Evolutionary conservation across 2,888 invertebrate species (phyloP).

Genomic region (Gastrophysa polygoni): DNA sequence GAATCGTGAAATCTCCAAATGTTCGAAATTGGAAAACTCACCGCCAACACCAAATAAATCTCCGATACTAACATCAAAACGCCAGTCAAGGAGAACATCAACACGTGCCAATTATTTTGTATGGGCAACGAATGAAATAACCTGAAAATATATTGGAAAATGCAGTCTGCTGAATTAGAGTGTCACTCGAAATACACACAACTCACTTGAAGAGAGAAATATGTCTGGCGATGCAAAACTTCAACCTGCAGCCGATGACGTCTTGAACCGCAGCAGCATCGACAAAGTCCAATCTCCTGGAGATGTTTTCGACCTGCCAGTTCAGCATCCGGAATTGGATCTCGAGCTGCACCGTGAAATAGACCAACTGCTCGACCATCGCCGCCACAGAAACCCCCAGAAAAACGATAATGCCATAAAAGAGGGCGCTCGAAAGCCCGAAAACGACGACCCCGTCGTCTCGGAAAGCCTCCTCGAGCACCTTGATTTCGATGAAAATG

Average conservation of each 20-base stretch:
- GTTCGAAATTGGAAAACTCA: too few species aligned
- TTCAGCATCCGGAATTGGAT: not conserved
- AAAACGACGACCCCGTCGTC: not conserved
- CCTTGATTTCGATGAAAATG: not conserved
- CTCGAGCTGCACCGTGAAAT: not conserved
- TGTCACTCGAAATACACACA: too few species aligned
- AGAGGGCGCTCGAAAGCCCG: not conserved
- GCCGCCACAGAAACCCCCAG: not conserved
- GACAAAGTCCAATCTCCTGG: not conserved
- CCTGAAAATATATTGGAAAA: not conserved
- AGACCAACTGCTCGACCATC: not conserved
- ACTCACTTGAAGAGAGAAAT: not conserved
- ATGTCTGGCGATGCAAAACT: not conserved
- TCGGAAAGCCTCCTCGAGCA: not conserved
- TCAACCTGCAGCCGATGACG: not conserved
- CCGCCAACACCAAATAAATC: slow-evolving; percentile 5
- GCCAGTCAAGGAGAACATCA: not conserved
- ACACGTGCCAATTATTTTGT: not conserved
- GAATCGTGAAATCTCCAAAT: too few species aligned
- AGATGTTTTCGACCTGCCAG: not conserved
- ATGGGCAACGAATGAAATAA: not conserved
- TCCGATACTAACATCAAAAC: not conserved
- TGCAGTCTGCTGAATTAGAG: too few species aligned
- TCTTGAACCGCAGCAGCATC: not conserved
- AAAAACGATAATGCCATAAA: not conserved